Conservation (phyloP, 2,888 invertebrate species). For the Sacculina carcini region DNA sequence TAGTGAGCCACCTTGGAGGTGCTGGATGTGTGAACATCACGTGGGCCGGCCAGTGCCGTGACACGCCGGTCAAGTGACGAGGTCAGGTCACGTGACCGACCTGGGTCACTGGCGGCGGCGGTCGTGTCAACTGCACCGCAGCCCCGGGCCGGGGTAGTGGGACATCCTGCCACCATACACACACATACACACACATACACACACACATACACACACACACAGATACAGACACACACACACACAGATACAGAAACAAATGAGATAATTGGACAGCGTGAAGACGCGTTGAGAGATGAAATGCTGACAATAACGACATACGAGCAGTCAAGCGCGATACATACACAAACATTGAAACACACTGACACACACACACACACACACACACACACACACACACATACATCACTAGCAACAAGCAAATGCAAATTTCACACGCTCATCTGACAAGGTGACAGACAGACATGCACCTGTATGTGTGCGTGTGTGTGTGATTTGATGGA, state of each 20-base stretch:
- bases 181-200: not conserved
- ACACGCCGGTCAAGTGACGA: no score
- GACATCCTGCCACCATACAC: not conserved
- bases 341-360: not conserved
- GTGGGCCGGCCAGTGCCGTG: no score
- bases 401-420: not conserved
- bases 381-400: conserved; percentile 1
- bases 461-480: not conserved
- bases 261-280: no score
- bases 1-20: no score
- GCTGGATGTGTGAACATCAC: no score
- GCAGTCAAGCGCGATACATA: not conserved
- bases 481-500: not conserved
- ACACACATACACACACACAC: not conserved
- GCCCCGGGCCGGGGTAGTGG: no score
- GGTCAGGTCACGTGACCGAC: no score
- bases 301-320: not conserved
- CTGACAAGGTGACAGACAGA: not conserved
- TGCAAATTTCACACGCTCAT: no score
- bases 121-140: no score
- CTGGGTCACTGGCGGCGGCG: no score
- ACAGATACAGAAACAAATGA: no score
- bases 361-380: not conserved
- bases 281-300: no score
- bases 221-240: not conserved